Percentiles rank a stretch among this genome's conserved stretches.
Evolutionary conservation across 2,888 invertebrate species (phyloP).

Genomic region (Pammene aurita): DNA sequence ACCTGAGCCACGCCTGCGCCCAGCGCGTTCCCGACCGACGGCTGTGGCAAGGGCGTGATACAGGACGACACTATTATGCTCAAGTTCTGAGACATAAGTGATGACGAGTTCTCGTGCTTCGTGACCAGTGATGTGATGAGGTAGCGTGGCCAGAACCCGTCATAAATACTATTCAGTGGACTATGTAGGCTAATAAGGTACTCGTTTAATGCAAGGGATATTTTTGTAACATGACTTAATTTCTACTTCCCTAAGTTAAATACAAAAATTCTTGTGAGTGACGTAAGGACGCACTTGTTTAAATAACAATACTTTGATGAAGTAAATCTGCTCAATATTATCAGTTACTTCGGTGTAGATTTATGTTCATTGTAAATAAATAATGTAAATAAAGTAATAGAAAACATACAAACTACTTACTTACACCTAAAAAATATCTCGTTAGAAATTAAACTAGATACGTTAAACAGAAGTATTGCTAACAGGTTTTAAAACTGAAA

Average conservation of each 20-base stretch:
- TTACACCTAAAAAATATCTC: neutral
- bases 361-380: neutral
- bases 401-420: neutral
- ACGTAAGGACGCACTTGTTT: conserved; percentile 16
- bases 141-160: conserved; percentile 36
- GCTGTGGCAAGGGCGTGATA: conserved; percentile 70
- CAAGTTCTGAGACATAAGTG: conserved; percentile 66
- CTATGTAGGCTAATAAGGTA: conserved; percentile 15
- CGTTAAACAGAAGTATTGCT: neutral
- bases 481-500: neutral
- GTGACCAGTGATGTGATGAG: conserved; percentile 40
- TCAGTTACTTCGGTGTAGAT: neutral
- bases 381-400: neutral
- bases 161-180: conserved; percentile 18
- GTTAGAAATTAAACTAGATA: neutral
- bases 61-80: conserved; percentile 78
- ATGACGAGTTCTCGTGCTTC: conserved; percentile 45
- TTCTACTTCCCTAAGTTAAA: conserved; percentile 35
- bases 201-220: conserved; percentile 27
- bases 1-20: conserved; percentile 80
- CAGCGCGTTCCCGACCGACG: conserved; percentile 70
- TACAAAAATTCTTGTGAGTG: neutral
- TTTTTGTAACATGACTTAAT: conserved; percentile 26
- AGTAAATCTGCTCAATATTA: conserved; percentile 22
- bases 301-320: neutral